Base-by-base conservation (phyloP, 1,140 invertebrate species). In the Acromyrmex echinatior region DNA sequence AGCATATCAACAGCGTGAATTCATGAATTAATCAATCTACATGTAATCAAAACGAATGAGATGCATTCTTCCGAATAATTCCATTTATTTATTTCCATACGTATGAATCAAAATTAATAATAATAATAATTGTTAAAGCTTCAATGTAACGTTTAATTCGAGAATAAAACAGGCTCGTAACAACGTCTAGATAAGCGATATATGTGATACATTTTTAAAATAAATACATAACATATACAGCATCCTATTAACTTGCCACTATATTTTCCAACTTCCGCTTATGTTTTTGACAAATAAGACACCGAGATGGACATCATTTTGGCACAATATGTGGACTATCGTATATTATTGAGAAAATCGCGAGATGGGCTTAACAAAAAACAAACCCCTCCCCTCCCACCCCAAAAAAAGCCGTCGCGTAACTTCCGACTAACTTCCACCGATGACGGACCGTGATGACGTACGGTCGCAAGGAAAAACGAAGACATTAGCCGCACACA, bases 391-490 rank as follows among this genome's bases (percentile, higher is more conserved):
- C 25, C 25, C 1, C 25, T 25, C 25, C 25, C 25, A 1, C 2
- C 10, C 66, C 12, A n/a, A n/a, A 45, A 45, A 45, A 45, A 45
- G 39, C n/a, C n/a, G 39, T 49, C 66, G 39, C 66, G 39, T 25
- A 70, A 49, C 66, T 70, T 49, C 39, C n/a, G 25, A 5, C 12
- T 25, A 70, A 49, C 66, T 70, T 49, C 39, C n/a, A 49, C 12
- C 12, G 39, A 49, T 25, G 39, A 49, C 12, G 66, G 39, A 73
- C 68, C 28, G 45, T 16, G 65, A 5, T 45, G 51, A 71, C 65
- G 45, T 70, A 45, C 35, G 16, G 0, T 73, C 68, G 39, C 68
- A 18, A 82, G 35, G 35, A 82, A 82, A 82, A 82, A 82, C 53
- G 25, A 80, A 68, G 56, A 74, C 39, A 65, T 78, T 51, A 65